These are phyloP conservation scores for Xanthia togata DNA, from an alignment of 2,888 invertebrate species.

Conservation along the genomic window DNA sequence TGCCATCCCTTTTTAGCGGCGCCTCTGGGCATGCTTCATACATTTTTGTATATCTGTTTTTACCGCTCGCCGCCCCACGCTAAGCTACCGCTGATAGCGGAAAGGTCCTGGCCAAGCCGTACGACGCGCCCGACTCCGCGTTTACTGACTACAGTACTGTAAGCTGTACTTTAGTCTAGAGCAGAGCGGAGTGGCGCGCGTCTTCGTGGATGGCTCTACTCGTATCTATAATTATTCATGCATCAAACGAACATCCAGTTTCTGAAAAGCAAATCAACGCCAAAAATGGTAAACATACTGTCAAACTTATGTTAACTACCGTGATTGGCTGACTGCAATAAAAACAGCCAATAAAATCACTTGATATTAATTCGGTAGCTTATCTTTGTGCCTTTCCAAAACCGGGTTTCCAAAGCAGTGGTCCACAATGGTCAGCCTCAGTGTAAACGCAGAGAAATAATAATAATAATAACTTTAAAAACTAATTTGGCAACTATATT, in stretches of 20 bases:
- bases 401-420: background rate
- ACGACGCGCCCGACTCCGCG: too few relatives aligned
- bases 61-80: too few relatives aligned
- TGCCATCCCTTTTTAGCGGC: too few relatives aligned
- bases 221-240: background rate
- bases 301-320: background rate
- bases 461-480: constrained; percentile 48
- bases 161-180: too few relatives aligned
- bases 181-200: too few relatives aligned
- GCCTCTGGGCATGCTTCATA: too few relatives aligned
- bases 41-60: too few relatives aligned
- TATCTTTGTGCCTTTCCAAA: background rate
- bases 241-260: background rate
- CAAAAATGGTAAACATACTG: background rate
- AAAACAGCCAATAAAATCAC: background rate
- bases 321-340: background rate
- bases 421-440: constrained; percentile 1
- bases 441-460: constrained; percentile 25
- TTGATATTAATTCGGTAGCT: background rate
- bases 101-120: too few relatives aligned
- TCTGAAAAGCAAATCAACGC: background rate
- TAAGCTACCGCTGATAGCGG: too few relatives aligned
- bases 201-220: too few relatives aligned
- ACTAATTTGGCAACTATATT: constrained; percentile 83
- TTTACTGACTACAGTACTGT: too few relatives aligned